Evolutionary conservation across 1,140 invertebrate genomes (phyloP), one percentile per base, ranked within the genome.

Genomic region (Bombus haemorrhoidalis): DNA sequence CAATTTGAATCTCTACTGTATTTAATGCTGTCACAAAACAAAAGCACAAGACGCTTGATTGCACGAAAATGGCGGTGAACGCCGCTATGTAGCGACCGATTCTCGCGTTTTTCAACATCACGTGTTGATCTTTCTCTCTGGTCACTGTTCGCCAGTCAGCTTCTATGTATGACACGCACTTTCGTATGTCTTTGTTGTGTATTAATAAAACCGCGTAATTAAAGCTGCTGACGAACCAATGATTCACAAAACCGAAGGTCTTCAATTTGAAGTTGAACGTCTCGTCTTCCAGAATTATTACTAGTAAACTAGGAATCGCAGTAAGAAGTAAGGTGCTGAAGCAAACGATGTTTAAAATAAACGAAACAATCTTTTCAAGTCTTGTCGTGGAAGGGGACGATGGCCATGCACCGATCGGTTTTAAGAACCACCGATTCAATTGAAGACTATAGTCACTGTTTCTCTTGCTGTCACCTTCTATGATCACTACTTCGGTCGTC

Each of bases 61-160:
- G 88, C 88, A 92, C 88, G n/a, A 88, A 89, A 1, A 77, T 22
- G 0, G 86, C 86, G 39, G 83, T 89, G 8, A 89, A 71, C 0
- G 34, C 43, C 0, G 87, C 87, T 1, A 92, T 39, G 25, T 66
- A 71, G 0, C 89, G 82, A 13, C 87, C 90, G 3, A 88, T 15
- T 22, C 73, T 72, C 2, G 86, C 83, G n/a, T 88, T 82, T 15
- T 32, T 77, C 3, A 87, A 5, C 90, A 92, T 92, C 28, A 87
- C 71, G 1, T 64, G 3, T 3, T 80, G 83, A 85, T 92, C 87
- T 25, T 84, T 32, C 1, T 25, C 1, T 18, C 39, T 69, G 5
- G 15, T 62, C 28, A 87, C 37, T 8, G 32, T 68, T 10, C 25
- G 22, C 90, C 90, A 91, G 47, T 91, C 90, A 12, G 0, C 62